Percentiles rank a stretch among this genome's conserved stretches.
phyloP scores from a whole-genome alignment of 1,140 invertebrate genomes.

The Goniozus legneri region DNA sequence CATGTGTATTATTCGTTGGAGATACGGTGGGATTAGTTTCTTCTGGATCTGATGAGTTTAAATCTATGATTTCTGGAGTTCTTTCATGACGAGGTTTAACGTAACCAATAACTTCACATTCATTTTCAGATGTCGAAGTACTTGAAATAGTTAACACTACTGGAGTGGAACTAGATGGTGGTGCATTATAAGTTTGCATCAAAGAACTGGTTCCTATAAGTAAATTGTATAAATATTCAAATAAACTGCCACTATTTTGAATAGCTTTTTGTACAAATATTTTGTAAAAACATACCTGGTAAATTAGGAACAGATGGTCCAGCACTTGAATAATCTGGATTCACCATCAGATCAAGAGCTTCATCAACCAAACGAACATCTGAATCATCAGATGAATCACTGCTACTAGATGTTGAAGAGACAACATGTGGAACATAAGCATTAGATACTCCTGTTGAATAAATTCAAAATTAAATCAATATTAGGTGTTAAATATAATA shows the following conservation, averaged over 20 bases:
- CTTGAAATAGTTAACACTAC: conserved; percentile 32
- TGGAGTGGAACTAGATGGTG: conserved; percentile 16
- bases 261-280: not conserved
- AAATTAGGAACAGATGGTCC: conserved; percentile 26
- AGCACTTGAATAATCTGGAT: conserved; percentile 18
- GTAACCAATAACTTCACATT: conserved; percentile 51
- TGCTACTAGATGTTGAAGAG: conserved; percentile 30
- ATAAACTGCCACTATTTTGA: too few relatives aligned
- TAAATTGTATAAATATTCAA: conserved; percentile 1
- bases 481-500: too few relatives aligned
- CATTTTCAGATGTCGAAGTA: conserved; percentile 30
- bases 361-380: conserved; percentile 36
- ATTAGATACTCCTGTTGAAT: conserved; percentile 25
- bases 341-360: conserved; percentile 25
- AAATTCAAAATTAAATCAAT: not conserved
- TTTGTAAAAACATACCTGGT: conserved; percentile 25
- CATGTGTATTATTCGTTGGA: conserved; percentile 7
- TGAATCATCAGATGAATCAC: conserved; percentile 29
- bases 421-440: conserved; percentile 26
- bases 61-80: conserved; percentile 56
- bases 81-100: conserved; percentile 56
- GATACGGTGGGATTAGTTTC: not conserved
- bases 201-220: conserved; percentile 35
- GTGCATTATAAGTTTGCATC: conserved; percentile 24
- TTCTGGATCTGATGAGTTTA: conserved; percentile 46